phyloP scores from a whole-genome alignment of 2,113 vertebrate species.

The Piprites chloris region DNA sequence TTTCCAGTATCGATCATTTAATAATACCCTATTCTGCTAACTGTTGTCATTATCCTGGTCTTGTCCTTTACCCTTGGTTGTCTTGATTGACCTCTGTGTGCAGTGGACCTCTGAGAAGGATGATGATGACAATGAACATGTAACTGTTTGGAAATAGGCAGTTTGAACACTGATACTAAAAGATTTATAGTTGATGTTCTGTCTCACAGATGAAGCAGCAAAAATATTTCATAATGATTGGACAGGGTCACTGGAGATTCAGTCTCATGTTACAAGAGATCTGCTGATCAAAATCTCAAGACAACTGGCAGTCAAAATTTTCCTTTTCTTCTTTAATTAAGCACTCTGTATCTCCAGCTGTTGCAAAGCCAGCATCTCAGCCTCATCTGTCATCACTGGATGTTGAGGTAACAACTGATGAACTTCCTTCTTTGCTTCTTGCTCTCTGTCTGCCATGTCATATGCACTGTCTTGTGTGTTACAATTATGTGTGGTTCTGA shows the following conservation, averaged over 20 bases:
- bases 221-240: neutral
- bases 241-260: neutral
- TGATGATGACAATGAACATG: neutral
- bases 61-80: constrained; percentile 30
- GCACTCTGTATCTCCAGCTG: neutral
- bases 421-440: neutral
- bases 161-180: neutral
- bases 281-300: neutral
- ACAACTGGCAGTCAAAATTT: neutral
- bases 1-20: constrained; percentile 19
- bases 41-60: neutral
- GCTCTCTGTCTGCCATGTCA: neutral
- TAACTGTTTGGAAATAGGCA: neutral
- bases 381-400: neutral
- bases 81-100: neutral
- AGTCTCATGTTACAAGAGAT: neutral
- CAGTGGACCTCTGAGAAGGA: neutral
- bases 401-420: neutral
- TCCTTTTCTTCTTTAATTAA: neutral
- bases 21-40: constrained; percentile 3
- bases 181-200: neutral
- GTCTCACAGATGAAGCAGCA: neutral
- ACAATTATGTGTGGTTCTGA: neutral
- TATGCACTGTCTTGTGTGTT: neutral
- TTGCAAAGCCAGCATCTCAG: neutral